phyloP scores from a whole-genome alignment of 2,113 vertebrate species.

The Dicrurus megarhynchus region DNA sequence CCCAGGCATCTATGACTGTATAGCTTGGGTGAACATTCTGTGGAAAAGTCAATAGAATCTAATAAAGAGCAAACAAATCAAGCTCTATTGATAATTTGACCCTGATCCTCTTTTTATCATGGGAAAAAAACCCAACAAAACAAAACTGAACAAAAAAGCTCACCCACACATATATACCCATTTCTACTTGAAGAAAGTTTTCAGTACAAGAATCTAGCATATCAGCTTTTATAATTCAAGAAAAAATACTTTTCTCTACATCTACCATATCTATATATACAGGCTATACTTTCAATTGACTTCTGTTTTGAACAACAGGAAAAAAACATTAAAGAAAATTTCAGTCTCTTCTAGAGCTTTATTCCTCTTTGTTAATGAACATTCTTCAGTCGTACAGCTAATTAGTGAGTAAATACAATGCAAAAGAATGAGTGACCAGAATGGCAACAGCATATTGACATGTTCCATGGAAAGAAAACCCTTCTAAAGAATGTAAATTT shows the following conservation, averaged over 20 bases:
- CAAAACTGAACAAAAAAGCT: background rate
- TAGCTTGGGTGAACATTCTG: background rate
- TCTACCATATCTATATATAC: background rate
- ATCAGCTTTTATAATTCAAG: background rate
- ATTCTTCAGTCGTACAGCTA: background rate
- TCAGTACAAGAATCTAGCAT: background rate
- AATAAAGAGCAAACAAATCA: background rate
- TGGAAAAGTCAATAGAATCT: background rate
- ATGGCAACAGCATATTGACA: background rate
- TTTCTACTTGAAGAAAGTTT: background rate
- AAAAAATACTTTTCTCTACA: background rate
- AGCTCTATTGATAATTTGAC: background rate
- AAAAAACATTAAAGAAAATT: background rate
- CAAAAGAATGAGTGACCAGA: background rate
- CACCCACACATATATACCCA: background rate
- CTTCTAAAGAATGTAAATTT: slow-evolving; percentile 3
- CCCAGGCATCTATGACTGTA: background rate
- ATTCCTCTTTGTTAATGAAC: background rate
- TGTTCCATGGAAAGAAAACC: slow-evolving; percentile 8
- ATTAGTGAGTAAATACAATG: background rate
- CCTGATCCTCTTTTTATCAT: background rate
- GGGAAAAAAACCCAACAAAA: too few relatives aligned
- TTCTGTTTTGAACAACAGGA: background rate
- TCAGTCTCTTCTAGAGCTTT: background rate
- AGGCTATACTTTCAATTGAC: background rate